Evolutionary conservation across 2,797 vertebrate species (phyloP).

Genomic region (Oceanodroma leucorhoa): DNA sequence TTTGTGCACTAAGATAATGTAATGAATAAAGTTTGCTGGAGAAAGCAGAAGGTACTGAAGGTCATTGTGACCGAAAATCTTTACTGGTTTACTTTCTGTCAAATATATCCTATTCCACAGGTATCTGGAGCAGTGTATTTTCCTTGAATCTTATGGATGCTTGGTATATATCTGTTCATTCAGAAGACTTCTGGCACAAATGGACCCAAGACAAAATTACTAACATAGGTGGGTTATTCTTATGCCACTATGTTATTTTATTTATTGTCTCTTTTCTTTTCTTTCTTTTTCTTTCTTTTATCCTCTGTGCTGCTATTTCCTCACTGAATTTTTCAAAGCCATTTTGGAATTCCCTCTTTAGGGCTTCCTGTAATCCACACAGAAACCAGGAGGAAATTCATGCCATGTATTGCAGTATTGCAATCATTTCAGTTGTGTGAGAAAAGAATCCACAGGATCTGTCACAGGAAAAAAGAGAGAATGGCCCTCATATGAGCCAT

Average conservation of each 20-base stretch:
- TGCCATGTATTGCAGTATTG: background rate
- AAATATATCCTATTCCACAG: slow-evolving; percentile 34
- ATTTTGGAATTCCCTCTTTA: background rate
- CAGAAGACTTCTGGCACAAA: slow-evolving; percentile 78
- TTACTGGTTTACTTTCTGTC: background rate
- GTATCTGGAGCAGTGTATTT: slow-evolving; percentile 83
- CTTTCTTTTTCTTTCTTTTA: too few relatives aligned
- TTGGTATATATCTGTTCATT: slow-evolving; percentile 74
- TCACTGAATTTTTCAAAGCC: background rate
- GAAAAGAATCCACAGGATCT: background rate
- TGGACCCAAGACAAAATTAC: slow-evolving; percentile 74
- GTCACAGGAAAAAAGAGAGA: background rate
- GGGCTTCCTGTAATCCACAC: background rate
- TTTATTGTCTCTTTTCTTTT: background rate
- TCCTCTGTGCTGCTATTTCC: background rate
- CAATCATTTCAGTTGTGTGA: background rate
- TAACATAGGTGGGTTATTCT: slow-evolving; percentile 69
- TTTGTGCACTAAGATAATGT: background rate
- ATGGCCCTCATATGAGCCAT: background rate
- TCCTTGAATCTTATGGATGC: slow-evolving; percentile 80
- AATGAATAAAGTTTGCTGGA: background rate
- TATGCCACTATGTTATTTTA: background rate
- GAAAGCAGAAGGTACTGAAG: background rate
- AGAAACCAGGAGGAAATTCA: background rate
- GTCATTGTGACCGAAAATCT: background rate